These are phyloP conservation scores for Ictalurus punctatus DNA, from an alignment of 2,113 vertebrate species.

Conservation along the genomic window DNA sequence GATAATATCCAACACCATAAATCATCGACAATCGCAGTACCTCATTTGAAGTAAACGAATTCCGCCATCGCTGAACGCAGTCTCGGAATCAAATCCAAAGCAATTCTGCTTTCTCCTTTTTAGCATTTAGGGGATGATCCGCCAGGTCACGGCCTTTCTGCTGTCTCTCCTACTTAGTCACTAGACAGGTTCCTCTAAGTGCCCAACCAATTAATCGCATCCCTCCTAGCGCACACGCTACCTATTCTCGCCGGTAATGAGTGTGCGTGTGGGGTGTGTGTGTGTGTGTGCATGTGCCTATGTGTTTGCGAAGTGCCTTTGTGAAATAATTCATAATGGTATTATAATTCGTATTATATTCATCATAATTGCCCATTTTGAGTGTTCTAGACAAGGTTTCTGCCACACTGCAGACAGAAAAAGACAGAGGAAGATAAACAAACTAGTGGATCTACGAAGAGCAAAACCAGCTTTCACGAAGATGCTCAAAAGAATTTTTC, in stretches of 20 bases:
- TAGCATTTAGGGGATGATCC: neutral
- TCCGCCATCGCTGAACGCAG: neutral
- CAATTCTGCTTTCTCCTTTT: neutral
- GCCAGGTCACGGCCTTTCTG: neutral
- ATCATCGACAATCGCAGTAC: neutral
- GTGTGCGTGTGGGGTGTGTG: constrained; percentile 10
- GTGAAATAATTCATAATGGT: constrained; percentile 18
- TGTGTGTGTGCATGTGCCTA: neutral
- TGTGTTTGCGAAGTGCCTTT: constrained; percentile 9
- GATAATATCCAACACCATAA: neutral
- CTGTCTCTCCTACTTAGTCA: neutral
- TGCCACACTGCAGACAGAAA: neutral
- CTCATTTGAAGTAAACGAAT: neutral
- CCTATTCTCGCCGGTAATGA: constrained; percentile 6
- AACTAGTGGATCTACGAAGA: neutral
- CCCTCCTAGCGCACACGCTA: neutral
- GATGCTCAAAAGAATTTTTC: neutral
- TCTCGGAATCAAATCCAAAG: neutral
- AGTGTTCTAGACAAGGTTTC: neutral
- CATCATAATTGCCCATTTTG: constrained; percentile 11
- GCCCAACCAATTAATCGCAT: constrained; percentile 28
- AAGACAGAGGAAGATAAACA: neutral
- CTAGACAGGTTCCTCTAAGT: neutral
- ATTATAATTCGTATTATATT: neutral
- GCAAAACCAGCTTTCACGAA: neutral